Conservation (phyloP, 2,888 invertebrate genomes). For the Choreutis nemorana region DNA sequence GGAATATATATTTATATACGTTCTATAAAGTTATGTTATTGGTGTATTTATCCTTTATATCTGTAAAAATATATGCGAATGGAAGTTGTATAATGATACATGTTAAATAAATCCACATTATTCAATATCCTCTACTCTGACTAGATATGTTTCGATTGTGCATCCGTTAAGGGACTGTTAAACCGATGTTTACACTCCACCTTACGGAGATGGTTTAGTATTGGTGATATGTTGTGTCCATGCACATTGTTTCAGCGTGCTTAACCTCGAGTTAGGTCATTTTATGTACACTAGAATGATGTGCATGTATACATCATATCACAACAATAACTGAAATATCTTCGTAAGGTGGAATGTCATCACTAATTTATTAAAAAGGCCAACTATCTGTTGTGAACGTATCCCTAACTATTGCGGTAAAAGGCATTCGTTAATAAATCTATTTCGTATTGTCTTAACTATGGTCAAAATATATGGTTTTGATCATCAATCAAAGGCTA, state of each 20-base stretch:
- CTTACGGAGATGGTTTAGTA: too few relatives aligned
- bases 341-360: neutral
- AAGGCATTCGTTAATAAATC: constrained; percentile 52
- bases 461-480: constrained; percentile 58
- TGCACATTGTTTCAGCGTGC: too few relatives aligned
- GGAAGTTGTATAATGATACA: constrained; percentile 42
- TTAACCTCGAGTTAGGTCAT: too few relatives aligned
- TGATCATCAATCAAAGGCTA: too few relatives aligned
- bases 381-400: constrained; percentile 47
- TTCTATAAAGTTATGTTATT: constrained; percentile 15
- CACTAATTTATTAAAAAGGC: constrained; percentile 32
- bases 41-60: constrained; percentile 22
- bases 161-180: constrained; percentile 34
- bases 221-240: too few relatives aligned
- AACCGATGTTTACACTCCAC: too few relatives aligned
- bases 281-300: too few relatives aligned
- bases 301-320: too few relatives aligned
- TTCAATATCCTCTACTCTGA: constrained; percentile 45
- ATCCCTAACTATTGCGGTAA: constrained; percentile 57
- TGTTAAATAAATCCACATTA: constrained; percentile 35
- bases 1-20: too few relatives aligned
- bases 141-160: constrained; percentile 64
- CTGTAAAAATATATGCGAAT: constrained; percentile 56
- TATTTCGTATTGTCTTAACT: constrained; percentile 65
- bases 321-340: neutral